These are phyloP conservation scores for Oreochromis spilurus DNA, from an alignment of 2,113 vertebrate species.

Conservation along the genomic window DNA sequence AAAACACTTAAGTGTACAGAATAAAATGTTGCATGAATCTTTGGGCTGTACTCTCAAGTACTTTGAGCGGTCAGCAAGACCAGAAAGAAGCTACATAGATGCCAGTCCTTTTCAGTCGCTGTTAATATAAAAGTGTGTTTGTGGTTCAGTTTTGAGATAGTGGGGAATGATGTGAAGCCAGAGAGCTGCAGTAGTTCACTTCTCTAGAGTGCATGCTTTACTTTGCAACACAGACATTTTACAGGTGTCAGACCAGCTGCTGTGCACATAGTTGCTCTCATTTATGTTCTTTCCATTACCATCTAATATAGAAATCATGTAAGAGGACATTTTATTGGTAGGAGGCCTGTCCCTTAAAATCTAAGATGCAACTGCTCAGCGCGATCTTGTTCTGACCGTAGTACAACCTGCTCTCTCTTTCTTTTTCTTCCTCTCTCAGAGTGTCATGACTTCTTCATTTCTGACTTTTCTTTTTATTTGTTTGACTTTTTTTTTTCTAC, in stretches of 20 bases:
- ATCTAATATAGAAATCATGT: neutral
- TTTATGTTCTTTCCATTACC: neutral
- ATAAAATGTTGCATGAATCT: neutral
- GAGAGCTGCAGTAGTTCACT: neutral
- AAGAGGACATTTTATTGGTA: neutral
- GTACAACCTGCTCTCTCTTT: neutral
- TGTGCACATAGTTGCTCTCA: neutral
- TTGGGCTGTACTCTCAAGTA: neutral
- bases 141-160: neutral
- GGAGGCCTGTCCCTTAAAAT: neutral
- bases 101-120: neutral
- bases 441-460: neutral
- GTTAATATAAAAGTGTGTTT: neutral
- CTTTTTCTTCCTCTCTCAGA: neutral
- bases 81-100: neutral
- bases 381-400: neutral
- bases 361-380: neutral
- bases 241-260: neutral
- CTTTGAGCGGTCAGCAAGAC: neutral
- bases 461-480: neutral
- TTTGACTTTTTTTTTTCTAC: accelerated
- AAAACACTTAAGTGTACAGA: neutral
- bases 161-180: neutral
- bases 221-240: neutral
- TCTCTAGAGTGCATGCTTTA: neutral